A percentile compares a stretch with the other conserved stretches of the same genome.
Evolutionary conservation across 2,113 vertebrate genomes (phyloP).

Genomic region (Menidia beryllina): DNA sequence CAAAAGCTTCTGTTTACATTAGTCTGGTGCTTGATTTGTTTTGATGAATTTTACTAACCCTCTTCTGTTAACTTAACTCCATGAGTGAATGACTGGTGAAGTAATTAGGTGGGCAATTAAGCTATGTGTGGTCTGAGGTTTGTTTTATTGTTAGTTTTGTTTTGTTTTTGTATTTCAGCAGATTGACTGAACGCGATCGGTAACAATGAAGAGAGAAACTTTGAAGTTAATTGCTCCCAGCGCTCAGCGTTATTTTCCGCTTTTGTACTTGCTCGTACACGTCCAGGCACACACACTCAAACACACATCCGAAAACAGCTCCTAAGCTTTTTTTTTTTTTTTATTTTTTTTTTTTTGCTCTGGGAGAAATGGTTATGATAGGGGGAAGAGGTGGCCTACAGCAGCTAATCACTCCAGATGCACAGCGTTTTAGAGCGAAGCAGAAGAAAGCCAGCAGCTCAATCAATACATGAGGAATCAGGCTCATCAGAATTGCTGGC

Average conservation of each 20-base stretch:
- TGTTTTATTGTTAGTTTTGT: slow-evolving; percentile 73
- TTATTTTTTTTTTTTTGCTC: slow-evolving; percentile 19
- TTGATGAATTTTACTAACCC: slow-evolving; percentile 42
- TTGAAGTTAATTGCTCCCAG: slow-evolving; percentile 80
- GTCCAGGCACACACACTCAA: neutral
- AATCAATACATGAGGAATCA: slow-evolving; percentile 73
- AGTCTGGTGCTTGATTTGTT: slow-evolving; percentile 56
- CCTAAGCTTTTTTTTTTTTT: slow-evolving; percentile 26
- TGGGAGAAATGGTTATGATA: slow-evolving; percentile 51
- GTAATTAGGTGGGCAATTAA: slow-evolving; percentile 73
- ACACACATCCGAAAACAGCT: slow-evolving; percentile 6
- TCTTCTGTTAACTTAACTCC: slow-evolving; percentile 40
- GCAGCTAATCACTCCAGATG: slow-evolving; percentile 76
- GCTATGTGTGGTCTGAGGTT: slow-evolving; percentile 63
- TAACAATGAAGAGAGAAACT: slow-evolving; percentile 55
- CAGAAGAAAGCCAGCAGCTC: slow-evolving; percentile 70
- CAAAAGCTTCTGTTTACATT: slow-evolving; percentile 48
- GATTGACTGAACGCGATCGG: slow-evolving; percentile 65
- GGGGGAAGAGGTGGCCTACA: slow-evolving; percentile 66
- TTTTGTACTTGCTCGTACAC: slow-evolving; percentile 23
- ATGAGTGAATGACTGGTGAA: slow-evolving; percentile 36
- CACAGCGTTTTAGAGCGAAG: slow-evolving; percentile 64
- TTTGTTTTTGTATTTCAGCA: slow-evolving; percentile 61
- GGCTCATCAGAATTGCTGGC: slow-evolving; percentile 74
- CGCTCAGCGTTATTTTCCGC: slow-evolving; percentile 64